Evolutionary conservation across 2,797 vertebrate species (phyloP), one percentile per base, ranked within the genome.

Genomic region (Philypnodon macrostomus): DNA sequence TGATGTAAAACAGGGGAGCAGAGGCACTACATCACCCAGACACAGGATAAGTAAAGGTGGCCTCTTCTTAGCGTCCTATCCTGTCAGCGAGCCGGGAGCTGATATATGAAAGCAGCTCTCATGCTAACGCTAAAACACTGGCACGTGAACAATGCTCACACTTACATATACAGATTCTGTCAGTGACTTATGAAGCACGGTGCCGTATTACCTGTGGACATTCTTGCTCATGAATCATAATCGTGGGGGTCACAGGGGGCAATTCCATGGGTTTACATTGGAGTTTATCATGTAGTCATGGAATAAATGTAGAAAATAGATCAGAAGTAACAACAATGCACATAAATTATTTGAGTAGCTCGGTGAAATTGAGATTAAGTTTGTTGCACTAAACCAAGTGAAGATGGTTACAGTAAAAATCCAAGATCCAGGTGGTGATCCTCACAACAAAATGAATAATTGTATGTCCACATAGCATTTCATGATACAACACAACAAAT

Each of bases 11-110:
- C 75, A 72, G 70, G 70, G 49, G 74, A 80, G 76, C 75, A 77
- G 70, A 68, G 72, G 71, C 71, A 85, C 73, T 85, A 66, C 57
- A 85, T 85, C 79, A 83, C 61, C 57, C 45, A 79, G 66, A 75
- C 67, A 62, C 71, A 73, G 80, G 74, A 85, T 70, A 81, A 82
- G 74, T 80, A 75, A 83, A 84, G 74, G 81, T 82, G 71, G 80
- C 75, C 76, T 70, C 75, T 67, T 83, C 76, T 74, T 74, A 79
- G 76, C 58, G 71, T 80, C 74, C 79, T 84, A 57, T 81, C 55
- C 66, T 82, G 77, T 81, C 80, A 87, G 67, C 73, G 64, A 82
- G 42, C 51, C 54, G 4, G 36, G 49, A 30, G 54, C 67, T 83
- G 81, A 83, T 81, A 70, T 73, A 84, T 84, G 69, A 81, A 83